These are phyloP conservation scores for Drosophila longiperda DNA, from an alignment of 2,888 invertebrate species.

Conservation along the genomic window DNA sequence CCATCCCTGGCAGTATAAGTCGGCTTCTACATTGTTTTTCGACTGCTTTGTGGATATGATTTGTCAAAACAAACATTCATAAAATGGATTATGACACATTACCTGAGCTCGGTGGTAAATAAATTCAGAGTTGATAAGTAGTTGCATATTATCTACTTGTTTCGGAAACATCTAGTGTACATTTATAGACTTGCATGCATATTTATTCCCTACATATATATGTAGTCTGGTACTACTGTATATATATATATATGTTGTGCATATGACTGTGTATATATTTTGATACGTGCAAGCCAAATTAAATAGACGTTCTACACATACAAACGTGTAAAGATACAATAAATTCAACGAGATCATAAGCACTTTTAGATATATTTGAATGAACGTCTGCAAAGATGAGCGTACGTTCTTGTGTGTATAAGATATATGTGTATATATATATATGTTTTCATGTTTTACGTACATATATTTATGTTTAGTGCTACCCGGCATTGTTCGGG, in stretches of 20 bases:
- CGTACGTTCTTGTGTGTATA: neutral
- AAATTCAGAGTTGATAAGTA: constrained; percentile 7
- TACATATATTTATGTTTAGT: constrained; percentile 5
- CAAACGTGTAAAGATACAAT: neutral
- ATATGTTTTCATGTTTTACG: constrained; percentile 3
- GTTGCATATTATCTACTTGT: constrained; percentile 9
- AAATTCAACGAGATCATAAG: neutral
- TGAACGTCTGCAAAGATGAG: neutral
- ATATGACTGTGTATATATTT: constrained; percentile 10
- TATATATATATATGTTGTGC: constrained; percentile 7
- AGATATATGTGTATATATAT: constrained; percentile 4
- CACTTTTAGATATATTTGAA: neutral
- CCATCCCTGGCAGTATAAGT: constrained; percentile 57
- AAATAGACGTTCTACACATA: constrained; percentile 1
- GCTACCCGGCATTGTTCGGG: constrained; percentile 14
- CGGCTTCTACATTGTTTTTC: constrained; percentile 68
- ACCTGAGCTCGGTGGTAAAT: constrained; percentile 68
- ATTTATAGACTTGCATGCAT: constrained; percentile 8
- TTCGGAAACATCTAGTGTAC: constrained; percentile 5
- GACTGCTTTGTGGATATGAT: constrained; percentile 56
- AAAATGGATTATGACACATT: constrained; percentile 69
- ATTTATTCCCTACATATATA: constrained; percentile 17
- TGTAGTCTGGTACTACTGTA: neutral
- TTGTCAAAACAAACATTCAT: constrained; percentile 43
- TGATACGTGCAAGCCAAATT: constrained; percentile 12